A percentile compares a stretch with the other conserved stretches of the same genome.
Conservation (phyloP, 2,113 vertebrate species). For the Limanda limanda region DNA sequence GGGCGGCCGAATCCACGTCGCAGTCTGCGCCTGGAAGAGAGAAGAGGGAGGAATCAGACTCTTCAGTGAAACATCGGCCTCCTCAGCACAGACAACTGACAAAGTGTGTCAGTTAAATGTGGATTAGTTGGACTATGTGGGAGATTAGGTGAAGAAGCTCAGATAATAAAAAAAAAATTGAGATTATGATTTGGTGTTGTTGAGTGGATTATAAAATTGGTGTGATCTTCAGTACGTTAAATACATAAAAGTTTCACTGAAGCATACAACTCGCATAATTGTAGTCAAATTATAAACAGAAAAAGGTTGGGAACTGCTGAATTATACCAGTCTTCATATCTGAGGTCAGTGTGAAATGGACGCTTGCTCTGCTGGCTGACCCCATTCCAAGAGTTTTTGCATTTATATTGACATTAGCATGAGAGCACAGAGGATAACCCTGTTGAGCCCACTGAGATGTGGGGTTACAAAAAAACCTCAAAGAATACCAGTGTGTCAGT, state of each 20-base stretch:
- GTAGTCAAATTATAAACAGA: too few species aligned
- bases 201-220: too few species aligned
- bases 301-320: not conserved
- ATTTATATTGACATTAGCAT: conserved; percentile 72
- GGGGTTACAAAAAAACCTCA: not conserved
- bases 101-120: not conserved
- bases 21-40: conserved; percentile 79
- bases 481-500: conserved; percentile 15
- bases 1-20: conserved; percentile 82
- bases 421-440: conserved; percentile 37
- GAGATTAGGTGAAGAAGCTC: not conserved
- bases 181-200: too few species aligned
- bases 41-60: not conserved
- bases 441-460: conserved; percentile 19
- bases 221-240: too few species aligned
- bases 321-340: conserved; percentile 38
- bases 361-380: conserved; percentile 39
- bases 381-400: conserved; percentile 55
- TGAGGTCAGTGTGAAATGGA: conserved; percentile 40
- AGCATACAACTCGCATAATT: too few species aligned
- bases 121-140: not conserved
- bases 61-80: not conserved
- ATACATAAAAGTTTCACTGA: too few species aligned
- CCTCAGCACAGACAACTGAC: not conserved
- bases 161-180: not conserved